Evolutionary conservation across 2,888 invertebrate genomes (phyloP).

Genomic region (Andricus quercusramuli): DNA sequence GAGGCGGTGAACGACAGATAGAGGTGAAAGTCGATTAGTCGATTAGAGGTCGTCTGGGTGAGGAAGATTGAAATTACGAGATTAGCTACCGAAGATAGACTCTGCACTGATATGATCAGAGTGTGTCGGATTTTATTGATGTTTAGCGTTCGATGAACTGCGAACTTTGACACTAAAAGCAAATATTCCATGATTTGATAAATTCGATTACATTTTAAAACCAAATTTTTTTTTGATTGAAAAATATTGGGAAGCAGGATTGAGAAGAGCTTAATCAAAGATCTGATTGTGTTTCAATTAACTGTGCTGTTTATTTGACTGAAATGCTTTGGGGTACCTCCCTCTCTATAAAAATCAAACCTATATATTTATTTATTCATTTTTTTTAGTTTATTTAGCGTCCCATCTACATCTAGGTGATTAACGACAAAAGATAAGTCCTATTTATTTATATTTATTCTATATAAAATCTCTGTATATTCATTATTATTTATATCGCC

Average conservation of each 20-base stretch:
- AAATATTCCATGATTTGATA: neutral
- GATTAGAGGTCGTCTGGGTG: neutral
- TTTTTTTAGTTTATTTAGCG: too few species aligned
- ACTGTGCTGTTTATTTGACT: neutral
- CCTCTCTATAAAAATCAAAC: too few species aligned
- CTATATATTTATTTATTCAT: too few species aligned
- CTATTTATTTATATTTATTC: too few species aligned
- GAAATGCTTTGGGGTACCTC: too few species aligned
- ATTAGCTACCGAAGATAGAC: neutral
- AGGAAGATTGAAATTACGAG: conserved; percentile 17
- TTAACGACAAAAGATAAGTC: too few species aligned
- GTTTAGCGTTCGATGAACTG: neutral
- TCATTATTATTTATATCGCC: too few species aligned
- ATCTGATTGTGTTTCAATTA: neutral
- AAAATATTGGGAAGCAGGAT: neutral
- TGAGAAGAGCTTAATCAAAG: neutral
- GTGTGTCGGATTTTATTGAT: conserved; percentile 1
- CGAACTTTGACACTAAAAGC: neutral
- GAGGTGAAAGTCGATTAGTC: conserved; percentile 14
- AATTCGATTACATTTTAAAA: neutral
- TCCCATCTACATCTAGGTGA: too few species aligned
- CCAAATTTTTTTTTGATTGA: neutral
- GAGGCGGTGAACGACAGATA: neutral
- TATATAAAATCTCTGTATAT: too few species aligned
- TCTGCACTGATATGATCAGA: neutral